phyloP scores from a whole-genome alignment of 2,113 vertebrate species.

The Antennarius striatus region DNA sequence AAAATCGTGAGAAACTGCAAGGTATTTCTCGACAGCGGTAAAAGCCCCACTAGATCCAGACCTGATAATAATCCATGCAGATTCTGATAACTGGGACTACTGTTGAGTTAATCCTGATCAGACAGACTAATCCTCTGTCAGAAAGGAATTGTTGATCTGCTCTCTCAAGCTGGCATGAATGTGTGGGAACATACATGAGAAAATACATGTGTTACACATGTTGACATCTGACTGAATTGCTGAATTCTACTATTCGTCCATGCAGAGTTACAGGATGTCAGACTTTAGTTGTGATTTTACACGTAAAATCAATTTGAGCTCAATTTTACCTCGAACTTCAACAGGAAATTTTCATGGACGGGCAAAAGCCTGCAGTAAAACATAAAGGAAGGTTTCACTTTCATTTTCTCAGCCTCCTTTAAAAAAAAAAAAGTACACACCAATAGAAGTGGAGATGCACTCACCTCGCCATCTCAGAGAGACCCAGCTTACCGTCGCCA shows the following conservation, averaged over 20 bases:
- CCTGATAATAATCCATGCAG: constrained; percentile 75
- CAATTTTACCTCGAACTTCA: constrained; percentile 88
- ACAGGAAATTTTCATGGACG: constrained; percentile 92
- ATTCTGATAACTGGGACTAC: constrained; percentile 76
- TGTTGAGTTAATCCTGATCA: constrained; percentile 75
- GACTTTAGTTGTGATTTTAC: not conserved
- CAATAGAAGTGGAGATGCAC: not conserved
- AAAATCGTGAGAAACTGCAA: constrained; percentile 39
- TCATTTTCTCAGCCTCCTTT: not conserved
- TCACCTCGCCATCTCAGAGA: constrained; percentile 97
- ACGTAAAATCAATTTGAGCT: not conserved
- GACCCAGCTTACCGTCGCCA: constrained; percentile 91
- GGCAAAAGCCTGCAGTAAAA: constrained; percentile 85
- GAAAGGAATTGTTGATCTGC: constrained; percentile 64
- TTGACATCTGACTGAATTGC: not conserved
- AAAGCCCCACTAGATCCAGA: constrained; percentile 47
- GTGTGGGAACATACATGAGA: constrained; percentile 39
- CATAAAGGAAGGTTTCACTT: constrained; percentile 4
- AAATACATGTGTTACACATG: constrained; percentile 1
- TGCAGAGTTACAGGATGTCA: not conserved
- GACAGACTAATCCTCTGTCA: constrained; percentile 67
- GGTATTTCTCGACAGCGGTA: constrained; percentile 59
- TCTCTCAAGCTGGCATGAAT: constrained; percentile 16
- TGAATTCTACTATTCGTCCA: constrained; percentile 5
- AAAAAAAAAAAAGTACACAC: not conserved